Conservation (phyloP, 2,113 vertebrate species). For the Picathartes gymnocephalus region DNA sequence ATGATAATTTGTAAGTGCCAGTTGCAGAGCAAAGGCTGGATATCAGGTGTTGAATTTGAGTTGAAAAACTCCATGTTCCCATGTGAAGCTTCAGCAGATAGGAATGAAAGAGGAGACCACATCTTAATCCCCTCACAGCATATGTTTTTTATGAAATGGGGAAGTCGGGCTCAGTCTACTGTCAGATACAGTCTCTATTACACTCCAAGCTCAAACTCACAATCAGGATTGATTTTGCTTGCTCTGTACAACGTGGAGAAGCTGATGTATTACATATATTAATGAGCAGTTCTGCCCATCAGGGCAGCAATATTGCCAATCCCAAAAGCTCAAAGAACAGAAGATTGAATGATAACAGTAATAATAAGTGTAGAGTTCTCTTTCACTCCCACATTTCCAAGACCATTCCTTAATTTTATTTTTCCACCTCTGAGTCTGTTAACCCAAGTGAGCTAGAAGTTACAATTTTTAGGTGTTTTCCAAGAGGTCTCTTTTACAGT, state of each 20-base stretch:
- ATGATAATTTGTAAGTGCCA: background rate
- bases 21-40: background rate
- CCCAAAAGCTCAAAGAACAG: background rate
- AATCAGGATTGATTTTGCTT: conserved; percentile 15
- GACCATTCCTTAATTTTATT: background rate
- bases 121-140: background rate
- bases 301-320: conserved; percentile 1
- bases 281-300: conserved; percentile 19
- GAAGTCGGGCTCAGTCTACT: background rate
- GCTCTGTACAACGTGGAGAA: background rate
- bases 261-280: conserved; percentile 14
- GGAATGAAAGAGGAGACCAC: background rate
- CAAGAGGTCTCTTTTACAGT: background rate
- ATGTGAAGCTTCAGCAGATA: background rate
- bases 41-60: background rate
- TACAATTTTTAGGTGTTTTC: background rate
- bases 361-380: background rate
- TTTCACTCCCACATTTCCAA: background rate
- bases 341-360: background rate
- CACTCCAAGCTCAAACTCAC: background rate
- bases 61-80: background rate
- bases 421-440: background rate
- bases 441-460: background rate
- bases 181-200: background rate
- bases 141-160: conserved; percentile 14